Base-by-base conservation (phyloP, 2,797 vertebrate species). In the Pipistrellus kuhlii region DNA sequence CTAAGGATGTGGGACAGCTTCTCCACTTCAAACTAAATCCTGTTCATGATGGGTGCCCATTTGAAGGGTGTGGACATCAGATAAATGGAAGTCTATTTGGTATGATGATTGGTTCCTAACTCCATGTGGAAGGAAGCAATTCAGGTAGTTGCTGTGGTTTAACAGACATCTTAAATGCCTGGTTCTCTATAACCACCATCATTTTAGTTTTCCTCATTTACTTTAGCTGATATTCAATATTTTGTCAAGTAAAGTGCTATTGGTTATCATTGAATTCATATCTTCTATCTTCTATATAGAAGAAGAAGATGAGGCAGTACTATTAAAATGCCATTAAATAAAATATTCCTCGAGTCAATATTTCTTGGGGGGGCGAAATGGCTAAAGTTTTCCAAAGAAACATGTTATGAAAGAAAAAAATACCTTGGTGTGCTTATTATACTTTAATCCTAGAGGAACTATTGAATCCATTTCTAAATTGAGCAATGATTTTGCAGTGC, bases 171-270 rank as follows among this genome's bases (percentile, higher is more conserved):
- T 35, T 35, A 6, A 5, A 21, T n/a, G 21, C 21, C 10, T 1
- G 5, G 6, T 5, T 80, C 94, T 84, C 81, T 57, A 23, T 5
- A 57, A 57, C 44, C 25, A 25, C 25, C 44, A n/a, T 78, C n/a
- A 44, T 77, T 83, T 76, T 35, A 18, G 27, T 25, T 48, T 76
- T 69, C 27, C 14, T 84, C 69, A 12, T 85, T 91, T 73, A 68
- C 23, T 41, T 72, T 59, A 73, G 14, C 23, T 53, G 59, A 78
- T 1, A 13, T 57, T 57, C 90, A 87, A 78, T 88, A 85, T 90
- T 94, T 95, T 95, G 85, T 83, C 78, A 95, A 93, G 35, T 81
- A 14, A 96, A 95, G 12, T 30, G 30, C 55, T 71, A 4, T 27
- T 68, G 48, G 17, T 53, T 73, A 25, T 88, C n/a, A 41, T 68